Percentiles rank a stretch among this genome's conserved stretches.
These are phyloP conservation scores for Scaptomyza pallida DNA, from an alignment of 1,140 invertebrate species.

Conservation along the genomic window DNA sequence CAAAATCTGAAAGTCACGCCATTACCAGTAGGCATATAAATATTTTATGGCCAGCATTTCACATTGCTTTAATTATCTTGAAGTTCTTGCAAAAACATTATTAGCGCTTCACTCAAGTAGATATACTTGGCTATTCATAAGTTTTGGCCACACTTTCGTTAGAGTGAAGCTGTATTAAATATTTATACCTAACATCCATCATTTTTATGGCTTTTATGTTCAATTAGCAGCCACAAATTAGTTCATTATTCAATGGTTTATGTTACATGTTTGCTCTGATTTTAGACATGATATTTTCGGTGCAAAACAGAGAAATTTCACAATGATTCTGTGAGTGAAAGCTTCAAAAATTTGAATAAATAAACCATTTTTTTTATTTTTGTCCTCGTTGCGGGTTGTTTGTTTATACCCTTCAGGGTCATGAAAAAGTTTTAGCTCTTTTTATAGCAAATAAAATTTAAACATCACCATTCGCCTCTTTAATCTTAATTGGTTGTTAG, in stretches of 20 bases:
- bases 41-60: constrained; percentile 54
- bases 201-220: not conserved
- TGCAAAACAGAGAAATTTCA: not conserved
- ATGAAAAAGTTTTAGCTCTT: too few species aligned
- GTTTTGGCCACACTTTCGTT: not conserved
- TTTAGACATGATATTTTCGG: not conserved
- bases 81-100: constrained; percentile 8
- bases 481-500: too few species aligned
- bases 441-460: too few species aligned
- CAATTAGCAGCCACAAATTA: not conserved
- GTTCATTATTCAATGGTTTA: not conserved
- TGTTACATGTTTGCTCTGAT: not conserved
- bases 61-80: not conserved
- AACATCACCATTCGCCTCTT: too few species aligned
- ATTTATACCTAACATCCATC: not conserved
- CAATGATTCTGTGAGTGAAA: not conserved
- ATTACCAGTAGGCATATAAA: constrained; percentile 46
- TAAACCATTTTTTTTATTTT: constrained; percentile 3
- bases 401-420: too few species aligned
- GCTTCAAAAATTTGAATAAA: constrained; percentile 4
- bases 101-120: constrained; percentile 4
- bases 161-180: not conserved
- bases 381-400: too few species aligned
- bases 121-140: constrained; percentile 11
- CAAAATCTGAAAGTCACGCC: constrained; percentile 45